Conservation (phyloP, 2,888 invertebrate genomes). For the Eubasilissa splendida region DNA sequence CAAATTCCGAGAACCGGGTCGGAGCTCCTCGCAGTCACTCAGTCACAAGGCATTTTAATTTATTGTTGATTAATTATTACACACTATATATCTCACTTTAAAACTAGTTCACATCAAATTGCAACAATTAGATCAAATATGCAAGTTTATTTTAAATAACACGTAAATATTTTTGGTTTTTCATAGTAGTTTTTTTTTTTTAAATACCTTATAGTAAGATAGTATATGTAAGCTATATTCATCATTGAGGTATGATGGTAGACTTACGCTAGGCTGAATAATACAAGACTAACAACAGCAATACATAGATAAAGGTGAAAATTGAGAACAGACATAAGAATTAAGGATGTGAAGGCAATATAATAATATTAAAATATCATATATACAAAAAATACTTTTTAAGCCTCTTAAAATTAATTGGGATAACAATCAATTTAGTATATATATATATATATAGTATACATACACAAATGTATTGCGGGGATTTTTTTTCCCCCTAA, state of each 20-base stretch:
- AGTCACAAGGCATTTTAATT: conserved; percentile 35
- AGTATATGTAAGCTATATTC: conserved; percentile 19
- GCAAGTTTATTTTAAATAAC: conserved; percentile 37
- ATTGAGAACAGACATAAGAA: not conserved
- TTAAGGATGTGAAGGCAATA: not conserved
- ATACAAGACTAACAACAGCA: conserved; percentile 28
- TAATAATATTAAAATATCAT: not conserved
- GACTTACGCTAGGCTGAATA: not conserved
- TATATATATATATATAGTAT: not conserved
- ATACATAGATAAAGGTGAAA: conserved; percentile 10
- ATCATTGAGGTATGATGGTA: conserved; percentile 11
- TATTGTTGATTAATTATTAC: conserved; percentile 37
- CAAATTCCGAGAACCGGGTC: not conserved
- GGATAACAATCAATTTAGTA: conserved; percentile 16
- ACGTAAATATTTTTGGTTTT: conserved; percentile 37
- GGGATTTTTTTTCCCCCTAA: not conserved
- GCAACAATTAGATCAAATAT: conserved; percentile 33
- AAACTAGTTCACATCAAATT: conserved; percentile 33
- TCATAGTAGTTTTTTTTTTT: conserved; percentile 6
- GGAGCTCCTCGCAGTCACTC: conserved; percentile 5
- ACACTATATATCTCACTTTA: conserved; percentile 6
- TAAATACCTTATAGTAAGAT: conserved; percentile 13
- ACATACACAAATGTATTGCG: not conserved
- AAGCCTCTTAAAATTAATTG: conserved; percentile 4
- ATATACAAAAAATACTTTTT: not conserved